Evolutionary conservation across 30 jellyfish, hydroid and myxozoan species (phyloP).

Genomic region (Cassiopea andromeda): DNA sequence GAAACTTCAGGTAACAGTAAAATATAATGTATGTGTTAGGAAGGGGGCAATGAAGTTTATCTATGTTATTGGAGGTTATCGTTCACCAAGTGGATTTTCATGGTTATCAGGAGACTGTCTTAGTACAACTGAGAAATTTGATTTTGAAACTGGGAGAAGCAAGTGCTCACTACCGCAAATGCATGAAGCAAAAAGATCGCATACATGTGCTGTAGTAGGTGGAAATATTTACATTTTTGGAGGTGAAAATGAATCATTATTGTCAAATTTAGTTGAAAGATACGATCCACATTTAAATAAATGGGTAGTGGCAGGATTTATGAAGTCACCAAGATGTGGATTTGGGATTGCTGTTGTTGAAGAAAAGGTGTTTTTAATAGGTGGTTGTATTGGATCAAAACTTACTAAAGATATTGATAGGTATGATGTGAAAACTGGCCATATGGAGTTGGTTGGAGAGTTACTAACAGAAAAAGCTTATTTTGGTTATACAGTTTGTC

Average conservation of each 20-base stretch:
- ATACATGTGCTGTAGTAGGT: conserved; percentile 53
- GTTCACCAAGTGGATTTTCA: conserved; percentile 65
- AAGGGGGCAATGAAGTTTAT: conserved; percentile 62
- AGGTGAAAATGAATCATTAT: conserved; percentile 68
- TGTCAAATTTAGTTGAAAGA: conserved; percentile 40
- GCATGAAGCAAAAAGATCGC: conserved; percentile 73
- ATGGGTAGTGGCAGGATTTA: conserved; percentile 53
- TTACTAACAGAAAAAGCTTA: conserved; percentile 47
- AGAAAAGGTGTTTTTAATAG: conserved; percentile 52
- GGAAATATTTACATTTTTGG: conserved; percentile 66
- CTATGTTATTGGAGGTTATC: conserved; percentile 68
- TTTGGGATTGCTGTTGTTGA: conserved; percentile 64
- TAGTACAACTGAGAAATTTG: conserved; percentile 64
- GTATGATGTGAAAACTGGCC: conserved; percentile 42
- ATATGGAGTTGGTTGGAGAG: conserved; percentile 62
- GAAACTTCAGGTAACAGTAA: conserved; percentile 54
- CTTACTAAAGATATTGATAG: conserved; percentile 56
- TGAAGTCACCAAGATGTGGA: conserved; percentile 74
- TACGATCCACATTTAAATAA: conserved; percentile 63
- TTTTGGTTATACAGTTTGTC: conserved; percentile 71
- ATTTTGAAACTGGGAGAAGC: conserved; percentile 51
- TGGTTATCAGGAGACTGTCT: conserved; percentile 73
- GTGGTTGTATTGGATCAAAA: conserved; percentile 72
- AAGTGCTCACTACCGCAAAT: conserved; percentile 61
- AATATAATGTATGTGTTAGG: conserved; percentile 34